phyloP scores from a whole-genome alignment of 2,113 vertebrate species.

The Cyphomyrus discorhynchus region DNA sequence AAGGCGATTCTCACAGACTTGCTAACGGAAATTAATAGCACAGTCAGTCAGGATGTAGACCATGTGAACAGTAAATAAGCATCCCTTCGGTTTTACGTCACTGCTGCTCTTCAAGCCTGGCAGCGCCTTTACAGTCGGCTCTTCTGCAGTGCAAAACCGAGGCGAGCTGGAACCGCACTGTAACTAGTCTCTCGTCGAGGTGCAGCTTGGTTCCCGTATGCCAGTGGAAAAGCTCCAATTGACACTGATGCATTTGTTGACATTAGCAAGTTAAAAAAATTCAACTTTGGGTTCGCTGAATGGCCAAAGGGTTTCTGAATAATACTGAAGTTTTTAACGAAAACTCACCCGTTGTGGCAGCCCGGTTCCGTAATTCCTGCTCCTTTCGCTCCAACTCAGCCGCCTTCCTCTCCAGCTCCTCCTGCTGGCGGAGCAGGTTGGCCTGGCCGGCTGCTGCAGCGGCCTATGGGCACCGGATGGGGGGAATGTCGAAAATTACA shows the following conservation, averaged over 20 bases:
- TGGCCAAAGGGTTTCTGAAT: not conserved
- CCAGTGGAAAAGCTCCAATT: not conserved
- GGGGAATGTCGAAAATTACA: not conserved
- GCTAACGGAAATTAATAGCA: not conserved
- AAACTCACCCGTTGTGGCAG: constrained; percentile 40
- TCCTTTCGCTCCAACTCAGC: constrained; percentile 90
- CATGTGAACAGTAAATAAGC: not conserved
- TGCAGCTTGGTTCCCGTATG: not conserved
- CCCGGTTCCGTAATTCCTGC: constrained; percentile 71
- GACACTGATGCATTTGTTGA: not conserved
- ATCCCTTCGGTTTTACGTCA: not conserved
- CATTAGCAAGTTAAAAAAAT: not conserved
- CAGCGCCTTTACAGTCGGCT: not conserved
- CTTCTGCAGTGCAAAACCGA: not conserved
- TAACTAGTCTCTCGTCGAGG: too few relatives aligned
- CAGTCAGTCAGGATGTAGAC: not conserved
- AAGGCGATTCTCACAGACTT: not conserved
- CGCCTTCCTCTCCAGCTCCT: constrained; percentile 89
- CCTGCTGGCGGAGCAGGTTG: constrained; percentile 84
- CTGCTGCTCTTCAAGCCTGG: not conserved
- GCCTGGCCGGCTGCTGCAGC: constrained; percentile 77
- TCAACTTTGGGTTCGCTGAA: not conserved
- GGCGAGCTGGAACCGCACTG: not conserved
- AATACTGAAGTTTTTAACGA: not conserved
- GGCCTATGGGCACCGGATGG: constrained; percentile 51